phyloP scores from a whole-genome alignment of 2,797 vertebrate species.

The Lutjanus campechanus region DNA sequence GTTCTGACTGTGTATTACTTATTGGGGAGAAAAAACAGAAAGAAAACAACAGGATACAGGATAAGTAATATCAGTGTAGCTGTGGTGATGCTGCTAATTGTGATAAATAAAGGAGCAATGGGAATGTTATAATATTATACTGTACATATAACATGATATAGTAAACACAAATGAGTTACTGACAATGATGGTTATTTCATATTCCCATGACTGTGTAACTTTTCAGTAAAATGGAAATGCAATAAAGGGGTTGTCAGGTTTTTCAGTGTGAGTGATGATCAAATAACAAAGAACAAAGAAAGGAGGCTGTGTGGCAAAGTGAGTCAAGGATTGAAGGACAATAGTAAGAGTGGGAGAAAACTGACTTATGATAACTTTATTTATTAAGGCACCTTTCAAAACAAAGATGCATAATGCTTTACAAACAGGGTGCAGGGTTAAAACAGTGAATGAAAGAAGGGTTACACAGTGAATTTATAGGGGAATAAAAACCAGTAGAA shows the following conservation, averaged over 20 bases:
- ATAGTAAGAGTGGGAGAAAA: slow-evolving; percentile 7
- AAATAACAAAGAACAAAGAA: slow-evolving; percentile 32
- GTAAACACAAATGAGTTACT: slow-evolving; percentile 11
- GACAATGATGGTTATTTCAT: background rate
- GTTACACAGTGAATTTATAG: no score
- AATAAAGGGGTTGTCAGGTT: slow-evolving; percentile 39
- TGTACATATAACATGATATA: background rate
- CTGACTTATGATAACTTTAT: slow-evolving; percentile 5
- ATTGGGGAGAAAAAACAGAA: background rate
- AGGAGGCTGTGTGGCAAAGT: slow-evolving; percentile 16
- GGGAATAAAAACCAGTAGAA: no score
- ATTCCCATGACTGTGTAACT: slow-evolving; percentile 9
- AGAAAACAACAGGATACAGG: background rate
- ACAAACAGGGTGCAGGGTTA: no score
- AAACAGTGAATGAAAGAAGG: no score
- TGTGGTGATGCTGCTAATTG: background rate
- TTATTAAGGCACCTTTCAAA: no score
- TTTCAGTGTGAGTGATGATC: slow-evolving; percentile 24
- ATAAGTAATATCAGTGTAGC: background rate
- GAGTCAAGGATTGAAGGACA: slow-evolving; percentile 12
- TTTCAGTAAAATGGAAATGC: slow-evolving; percentile 26
- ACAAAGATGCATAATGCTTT: no score
- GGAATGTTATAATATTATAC: background rate
- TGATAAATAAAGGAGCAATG: background rate
- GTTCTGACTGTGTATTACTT: background rate